These are phyloP conservation scores for Montipora foliosa DNA, from an alignment of 64 coral and sea anemone species.

Conservation along the genomic window DNA sequence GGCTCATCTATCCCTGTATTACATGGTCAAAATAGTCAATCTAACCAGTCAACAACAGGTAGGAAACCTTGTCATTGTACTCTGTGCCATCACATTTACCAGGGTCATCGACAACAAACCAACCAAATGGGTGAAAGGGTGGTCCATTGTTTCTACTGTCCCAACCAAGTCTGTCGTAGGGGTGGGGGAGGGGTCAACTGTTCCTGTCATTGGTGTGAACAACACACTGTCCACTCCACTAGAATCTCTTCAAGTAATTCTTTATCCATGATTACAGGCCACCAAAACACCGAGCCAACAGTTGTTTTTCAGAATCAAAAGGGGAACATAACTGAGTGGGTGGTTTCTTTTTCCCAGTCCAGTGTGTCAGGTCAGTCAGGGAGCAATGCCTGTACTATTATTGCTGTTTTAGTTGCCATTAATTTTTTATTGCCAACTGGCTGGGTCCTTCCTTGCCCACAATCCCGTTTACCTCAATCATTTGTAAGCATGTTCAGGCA, in stretches of 20 bases:
- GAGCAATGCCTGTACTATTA: slow-evolving; percentile 19
- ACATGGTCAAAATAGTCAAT: neutral
- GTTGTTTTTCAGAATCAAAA: neutral
- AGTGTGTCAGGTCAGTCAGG: neutral
- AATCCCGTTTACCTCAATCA: neutral
- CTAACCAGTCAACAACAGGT: neutral
- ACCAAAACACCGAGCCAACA: neutral
- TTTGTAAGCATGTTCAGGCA: neutral
- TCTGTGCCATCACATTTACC: neutral
- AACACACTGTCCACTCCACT: neutral
- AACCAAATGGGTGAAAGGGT: neutral
- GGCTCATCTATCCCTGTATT: too few species aligned
- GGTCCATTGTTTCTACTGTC: neutral
- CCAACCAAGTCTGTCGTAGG: neutral
- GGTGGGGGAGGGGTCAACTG: neutral
- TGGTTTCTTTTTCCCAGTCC: neutral
- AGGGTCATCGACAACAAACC: neutral
- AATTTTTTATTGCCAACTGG: slow-evolving; percentile 6
- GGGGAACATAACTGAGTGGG: neutral
- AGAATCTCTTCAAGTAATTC: neutral
- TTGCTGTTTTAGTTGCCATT: slow-evolving; percentile 5
- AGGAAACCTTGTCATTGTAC: slow-evolving; percentile 4
- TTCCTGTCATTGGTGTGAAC: neutral
- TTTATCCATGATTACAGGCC: neutral
- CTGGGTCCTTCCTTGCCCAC: slow-evolving; percentile 1